Conservation (phyloP, 2,113 vertebrate genomes). For the Chiloscyllium plagiosum region DNA sequence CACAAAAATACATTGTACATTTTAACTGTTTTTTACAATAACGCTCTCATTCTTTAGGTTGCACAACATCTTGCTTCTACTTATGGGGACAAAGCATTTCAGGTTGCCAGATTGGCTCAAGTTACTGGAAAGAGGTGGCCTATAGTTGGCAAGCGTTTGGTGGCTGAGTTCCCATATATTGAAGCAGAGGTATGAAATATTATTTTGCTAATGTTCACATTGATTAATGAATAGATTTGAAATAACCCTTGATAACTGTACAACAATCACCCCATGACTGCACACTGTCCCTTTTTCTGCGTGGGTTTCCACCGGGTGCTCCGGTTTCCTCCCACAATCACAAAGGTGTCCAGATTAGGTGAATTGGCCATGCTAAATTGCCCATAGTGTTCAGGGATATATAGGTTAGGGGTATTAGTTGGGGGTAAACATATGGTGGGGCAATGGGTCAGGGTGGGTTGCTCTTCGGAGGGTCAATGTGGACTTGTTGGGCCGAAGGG, state of each 20-base stretch:
- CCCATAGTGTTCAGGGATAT: no score
- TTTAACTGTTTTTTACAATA: constrained; percentile 41
- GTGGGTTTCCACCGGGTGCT: no score
- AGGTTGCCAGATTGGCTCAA: constrained; percentile 77
- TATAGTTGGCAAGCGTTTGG: constrained; percentile 84
- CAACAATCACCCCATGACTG: not conserved
- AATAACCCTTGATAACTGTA: not conserved
- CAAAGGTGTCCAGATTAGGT: no score
- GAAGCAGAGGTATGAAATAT: constrained; percentile 78
- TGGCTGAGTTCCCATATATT: constrained; percentile 94
- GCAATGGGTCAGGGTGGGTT: no score
- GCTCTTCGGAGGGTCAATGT: no score
- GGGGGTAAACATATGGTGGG: no score
- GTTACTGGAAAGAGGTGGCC: constrained; percentile 89
- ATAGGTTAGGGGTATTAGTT: no score
- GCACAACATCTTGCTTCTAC: constrained; percentile 73
- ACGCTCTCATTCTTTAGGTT: constrained; percentile 55
- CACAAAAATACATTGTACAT: not conserved
- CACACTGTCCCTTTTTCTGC: no score
- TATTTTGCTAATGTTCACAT: not conserved
- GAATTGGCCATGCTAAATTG: no score
- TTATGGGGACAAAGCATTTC: constrained; percentile 71
- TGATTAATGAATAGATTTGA: not conserved
- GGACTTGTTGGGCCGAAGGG: no score
- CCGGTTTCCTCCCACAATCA: no score